phyloP scores from a whole-genome alignment of 2,888 invertebrate species.

The Philereme transversata region DNA sequence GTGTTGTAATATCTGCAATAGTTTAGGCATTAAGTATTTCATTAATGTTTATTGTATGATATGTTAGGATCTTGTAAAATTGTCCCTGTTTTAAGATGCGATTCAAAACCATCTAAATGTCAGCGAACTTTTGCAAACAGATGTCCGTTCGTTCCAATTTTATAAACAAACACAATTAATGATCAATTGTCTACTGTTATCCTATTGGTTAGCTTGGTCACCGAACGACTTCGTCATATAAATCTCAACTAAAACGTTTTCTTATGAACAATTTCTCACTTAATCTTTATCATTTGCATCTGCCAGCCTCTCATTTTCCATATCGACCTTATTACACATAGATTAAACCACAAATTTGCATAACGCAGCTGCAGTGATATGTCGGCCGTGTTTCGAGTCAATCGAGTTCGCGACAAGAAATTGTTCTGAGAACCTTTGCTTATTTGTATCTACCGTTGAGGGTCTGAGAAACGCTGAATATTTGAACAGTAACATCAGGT shows the following conservation, averaged over 20 bases:
- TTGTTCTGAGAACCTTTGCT: constrained; percentile 68
- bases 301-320: constrained; percentile 37
- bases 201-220: constrained; percentile 55
- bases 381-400: constrained; percentile 53
- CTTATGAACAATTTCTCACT: constrained; percentile 70
- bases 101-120: constrained; percentile 35
- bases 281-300: constrained; percentile 58
- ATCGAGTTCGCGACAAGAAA: constrained; percentile 62
- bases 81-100: no score
- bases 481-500: constrained; percentile 54
- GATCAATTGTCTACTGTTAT: constrained; percentile 65
- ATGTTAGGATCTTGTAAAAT: no score
- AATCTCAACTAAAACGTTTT: constrained; percentile 74
- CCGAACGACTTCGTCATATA: constrained; percentile 60
- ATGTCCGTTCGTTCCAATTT: constrained; percentile 56
- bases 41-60: no score
- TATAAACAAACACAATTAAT: constrained; percentile 75
- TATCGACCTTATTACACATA: constrained; percentile 51
- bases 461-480: constrained; percentile 66
- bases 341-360: constrained; percentile 53
- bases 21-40: no score
- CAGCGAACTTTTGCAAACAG: constrained; percentile 56
- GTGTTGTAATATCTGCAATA: no score
- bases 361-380: constrained; percentile 41
- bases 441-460: constrained; percentile 53